Percentiles rank a stretch among this genome's conserved stretches.
phyloP scores from a whole-genome alignment of 2,888 invertebrate genomes.

The Tipula lateralis region DNA sequence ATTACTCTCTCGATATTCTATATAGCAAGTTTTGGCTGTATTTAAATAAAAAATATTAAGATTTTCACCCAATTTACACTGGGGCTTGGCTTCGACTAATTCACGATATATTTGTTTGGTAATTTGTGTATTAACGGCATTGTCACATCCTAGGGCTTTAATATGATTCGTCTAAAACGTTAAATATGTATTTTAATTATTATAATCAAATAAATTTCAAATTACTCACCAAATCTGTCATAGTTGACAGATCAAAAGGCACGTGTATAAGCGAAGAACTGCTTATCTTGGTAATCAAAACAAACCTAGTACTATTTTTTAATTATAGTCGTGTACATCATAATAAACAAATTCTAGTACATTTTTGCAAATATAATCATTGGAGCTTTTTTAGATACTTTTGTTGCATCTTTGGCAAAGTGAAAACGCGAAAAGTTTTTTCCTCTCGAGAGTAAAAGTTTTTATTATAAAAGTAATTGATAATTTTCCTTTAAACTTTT shows the following conservation, averaged over 20 bases:
- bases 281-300: not conserved
- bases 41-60: not conserved
- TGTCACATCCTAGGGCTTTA: not conserved
- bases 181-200: not conserved
- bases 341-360: not conserved
- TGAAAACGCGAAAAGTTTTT: not conserved
- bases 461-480: not conserved
- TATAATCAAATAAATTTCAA: not conserved
- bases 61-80: not conserved
- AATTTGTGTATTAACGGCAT: not conserved
- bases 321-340: not conserved
- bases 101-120: not conserved
- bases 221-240: conserved; percentile 25
- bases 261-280: not conserved
- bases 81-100: not conserved
- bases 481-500: not conserved
- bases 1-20: not conserved
- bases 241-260: not conserved
- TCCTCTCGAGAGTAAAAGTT: not conserved
- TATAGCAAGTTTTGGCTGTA: not conserved
- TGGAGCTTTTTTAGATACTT: not conserved
- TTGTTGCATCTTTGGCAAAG: not conserved
- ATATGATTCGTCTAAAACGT: not conserved
- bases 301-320: not conserved
- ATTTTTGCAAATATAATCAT: not conserved